These are phyloP conservation scores for Eupithecia tripunctaria DNA, from an alignment of 2,888 invertebrate genomes.

Conservation along the genomic window DNA sequence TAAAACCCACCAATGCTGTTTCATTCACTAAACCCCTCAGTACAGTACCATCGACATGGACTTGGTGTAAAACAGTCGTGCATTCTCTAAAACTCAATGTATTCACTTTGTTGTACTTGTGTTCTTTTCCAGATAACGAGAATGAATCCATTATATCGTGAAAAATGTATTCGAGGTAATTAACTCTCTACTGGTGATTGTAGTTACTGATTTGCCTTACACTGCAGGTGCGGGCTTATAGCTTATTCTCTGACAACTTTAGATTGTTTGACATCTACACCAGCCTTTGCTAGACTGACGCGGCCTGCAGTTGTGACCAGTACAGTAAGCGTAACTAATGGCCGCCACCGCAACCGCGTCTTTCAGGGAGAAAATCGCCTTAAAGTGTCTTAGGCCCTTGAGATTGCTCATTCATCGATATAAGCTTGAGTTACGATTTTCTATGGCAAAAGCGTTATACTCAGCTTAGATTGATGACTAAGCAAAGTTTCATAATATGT, in stretches of 20 bases:
- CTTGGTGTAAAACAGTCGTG: constrained; percentile 82
- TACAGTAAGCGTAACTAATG: not conserved
- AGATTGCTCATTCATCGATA: too few species aligned
- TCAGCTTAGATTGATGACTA: too few species aligned
- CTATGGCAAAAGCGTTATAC: too few species aligned
- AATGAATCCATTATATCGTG: constrained; percentile 84
- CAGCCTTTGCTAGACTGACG: not conserved
- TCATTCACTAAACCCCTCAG: constrained; percentile 36
- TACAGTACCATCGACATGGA: constrained; percentile 65
- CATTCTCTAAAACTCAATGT: constrained; percentile 71
- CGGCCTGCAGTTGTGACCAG: not conserved
- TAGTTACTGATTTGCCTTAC: constrained; percentile 75
- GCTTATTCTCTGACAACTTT: constrained; percentile 7
- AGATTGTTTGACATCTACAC: not conserved
- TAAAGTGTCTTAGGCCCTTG: too few species aligned
- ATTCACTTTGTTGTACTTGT: constrained; percentile 85
- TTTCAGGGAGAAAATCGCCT: not conserved
- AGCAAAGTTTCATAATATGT: too few species aligned
- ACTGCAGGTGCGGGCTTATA: constrained; percentile 59
- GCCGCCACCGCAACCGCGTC: not conserved
- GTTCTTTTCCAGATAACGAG: constrained; percentile 85
- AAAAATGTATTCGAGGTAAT: constrained; percentile 84
- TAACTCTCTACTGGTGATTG: constrained; percentile 83
- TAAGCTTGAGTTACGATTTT: too few species aligned
- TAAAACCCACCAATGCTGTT: constrained; percentile 31